Conservation (phyloP, 2,888 invertebrate genomes). For the Melieria picta region DNA sequence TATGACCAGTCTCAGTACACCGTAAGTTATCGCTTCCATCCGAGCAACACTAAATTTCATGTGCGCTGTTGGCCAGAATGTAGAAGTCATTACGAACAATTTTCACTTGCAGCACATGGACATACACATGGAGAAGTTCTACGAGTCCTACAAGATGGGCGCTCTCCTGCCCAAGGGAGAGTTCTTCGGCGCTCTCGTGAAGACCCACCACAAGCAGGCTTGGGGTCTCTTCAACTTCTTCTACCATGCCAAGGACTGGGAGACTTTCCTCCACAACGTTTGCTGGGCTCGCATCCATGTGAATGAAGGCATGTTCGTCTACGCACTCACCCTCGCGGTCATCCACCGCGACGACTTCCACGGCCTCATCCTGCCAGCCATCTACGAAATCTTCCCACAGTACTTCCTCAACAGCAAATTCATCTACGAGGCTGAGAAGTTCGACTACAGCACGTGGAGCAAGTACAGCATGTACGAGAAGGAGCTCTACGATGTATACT, state of each 20-base stretch:
- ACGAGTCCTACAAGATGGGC: conserved; percentile 48
- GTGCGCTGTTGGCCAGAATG: neutral
- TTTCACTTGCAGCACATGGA: conserved; percentile 43
- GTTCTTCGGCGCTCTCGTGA: conserved; percentile 67
- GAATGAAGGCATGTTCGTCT: conserved; percentile 76
- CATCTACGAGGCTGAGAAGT: conserved; percentile 71
- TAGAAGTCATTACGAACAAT: neutral
- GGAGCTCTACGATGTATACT: conserved; percentile 46
- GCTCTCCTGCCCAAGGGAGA: conserved; percentile 69
- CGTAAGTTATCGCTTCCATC: conserved; percentile 36
- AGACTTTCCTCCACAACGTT: conserved; percentile 75
- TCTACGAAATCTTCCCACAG: conserved; percentile 78
- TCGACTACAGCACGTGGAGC: conserved; percentile 65
- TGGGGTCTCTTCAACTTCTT: conserved; percentile 72
- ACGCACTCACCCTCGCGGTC: conserved; percentile 72
- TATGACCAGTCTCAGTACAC: conserved; percentile 51
- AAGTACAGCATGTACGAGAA: conserved; percentile 63
- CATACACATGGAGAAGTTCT: conserved; percentile 47
- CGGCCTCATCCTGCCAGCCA: conserved; percentile 74
- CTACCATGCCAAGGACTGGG: conserved; percentile 75
- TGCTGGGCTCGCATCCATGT: conserved; percentile 73
- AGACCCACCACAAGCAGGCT: conserved; percentile 69
- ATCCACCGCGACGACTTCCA: conserved; percentile 73
- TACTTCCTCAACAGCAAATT: conserved; percentile 75
- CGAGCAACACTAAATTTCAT: neutral